Evolutionary conservation across 2,888 invertebrate genomes (phyloP).

Genomic region (Holacanthella duospinosa): DNA sequence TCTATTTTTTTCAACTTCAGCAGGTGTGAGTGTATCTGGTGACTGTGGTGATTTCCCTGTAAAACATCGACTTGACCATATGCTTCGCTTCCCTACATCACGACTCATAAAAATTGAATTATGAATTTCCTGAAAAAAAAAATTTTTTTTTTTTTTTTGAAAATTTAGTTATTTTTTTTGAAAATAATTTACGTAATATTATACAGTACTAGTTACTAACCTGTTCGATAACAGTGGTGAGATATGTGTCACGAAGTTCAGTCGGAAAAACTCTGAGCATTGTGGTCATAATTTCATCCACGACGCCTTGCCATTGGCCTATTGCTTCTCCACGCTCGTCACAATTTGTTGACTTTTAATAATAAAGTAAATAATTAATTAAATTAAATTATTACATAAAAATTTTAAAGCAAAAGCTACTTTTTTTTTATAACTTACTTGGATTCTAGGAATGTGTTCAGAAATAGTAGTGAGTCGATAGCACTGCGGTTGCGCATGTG

Average conservation of each 20-base stretch:
- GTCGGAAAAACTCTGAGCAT: slow-evolving; percentile 61
- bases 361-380: slow-evolving; percentile 1
- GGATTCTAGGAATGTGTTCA: slow-evolving; percentile 48
- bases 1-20: slow-evolving; percentile 56
- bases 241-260: slow-evolving; percentile 66
- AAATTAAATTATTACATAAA: too few species aligned
- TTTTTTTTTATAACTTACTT: too few species aligned
- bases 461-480: slow-evolving; percentile 58
- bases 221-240: slow-evolving; percentile 71
- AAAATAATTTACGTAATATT: background rate
- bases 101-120: slow-evolving; percentile 69
- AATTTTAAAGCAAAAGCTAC: too few species aligned
- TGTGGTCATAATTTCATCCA: slow-evolving; percentile 55
- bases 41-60: slow-evolving; percentile 32
- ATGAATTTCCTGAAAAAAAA: slow-evolving; percentile 55
- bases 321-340: slow-evolving; percentile 46
- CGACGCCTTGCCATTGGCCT: slow-evolving; percentile 49
- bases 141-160: too few species aligned
- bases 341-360: too few species aligned
- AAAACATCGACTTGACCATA: slow-evolving; percentile 62
- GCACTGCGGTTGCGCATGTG: slow-evolving; percentile 62
- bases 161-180: too few species aligned
- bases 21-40: slow-evolving; percentile 43
- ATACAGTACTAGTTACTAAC: slow-evolving; percentile 39
- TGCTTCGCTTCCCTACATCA: slow-evolving; percentile 64